phyloP scores from a whole-genome alignment of 2,797 vertebrate species.

The Pangasius larnaudii region DNA sequence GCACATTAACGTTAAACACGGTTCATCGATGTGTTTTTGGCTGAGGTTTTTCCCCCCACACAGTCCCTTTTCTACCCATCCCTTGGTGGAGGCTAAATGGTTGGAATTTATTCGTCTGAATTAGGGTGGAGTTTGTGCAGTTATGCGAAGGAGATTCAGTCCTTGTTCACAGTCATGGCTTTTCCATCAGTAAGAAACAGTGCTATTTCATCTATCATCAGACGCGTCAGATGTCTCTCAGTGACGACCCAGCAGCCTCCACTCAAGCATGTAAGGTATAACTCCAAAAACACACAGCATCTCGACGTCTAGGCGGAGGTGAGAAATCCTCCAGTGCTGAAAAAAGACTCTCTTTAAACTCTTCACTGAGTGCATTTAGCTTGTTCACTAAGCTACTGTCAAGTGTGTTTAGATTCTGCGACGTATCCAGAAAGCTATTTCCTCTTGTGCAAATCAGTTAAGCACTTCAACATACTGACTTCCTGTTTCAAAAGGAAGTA shows the following conservation, averaged over 20 bases:
- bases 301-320: neutral
- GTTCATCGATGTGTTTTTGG: neutral
- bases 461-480: neutral
- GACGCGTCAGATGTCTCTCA: neutral
- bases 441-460: neutral
- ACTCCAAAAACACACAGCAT: neutral
- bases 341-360: neutral
- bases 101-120: neutral
- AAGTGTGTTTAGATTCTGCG: neutral
- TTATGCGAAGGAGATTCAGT: neutral
- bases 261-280: too few species aligned
- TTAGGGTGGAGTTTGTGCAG: neutral
- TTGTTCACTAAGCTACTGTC: neutral
- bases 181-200: neutral
- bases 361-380: neutral
- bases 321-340: neutral
- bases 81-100: neutral
- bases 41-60: neutral
- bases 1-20: neutral
- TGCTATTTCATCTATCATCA: neutral
- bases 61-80: neutral
- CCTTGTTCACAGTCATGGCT: neutral
- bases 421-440: neutral
- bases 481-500: constrained; percentile 9
- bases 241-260: neutral